Base-by-base conservation (phyloP, 2,888 invertebrate species). In the Sturmia bella region DNA sequence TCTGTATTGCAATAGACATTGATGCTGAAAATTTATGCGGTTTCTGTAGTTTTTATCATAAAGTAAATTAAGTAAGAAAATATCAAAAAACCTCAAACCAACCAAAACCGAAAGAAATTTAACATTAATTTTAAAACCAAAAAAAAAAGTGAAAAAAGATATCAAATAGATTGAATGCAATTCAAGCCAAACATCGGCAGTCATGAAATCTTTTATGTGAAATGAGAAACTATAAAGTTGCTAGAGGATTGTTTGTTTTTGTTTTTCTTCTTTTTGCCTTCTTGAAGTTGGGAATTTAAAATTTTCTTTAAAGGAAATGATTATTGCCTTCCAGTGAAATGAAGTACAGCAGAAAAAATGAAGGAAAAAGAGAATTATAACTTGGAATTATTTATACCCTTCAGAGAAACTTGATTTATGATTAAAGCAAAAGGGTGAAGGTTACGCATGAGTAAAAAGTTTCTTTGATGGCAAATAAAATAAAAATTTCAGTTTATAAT, bases 1-100 rank as follows among this genome's bases (percentile, higher is more conserved):
- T 61, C 43, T 73, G 56, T 41, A 54, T 66, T 41, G 27, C 54
- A 48, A 73, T 27, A 50, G 32, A 76, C 72, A 56, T 81, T 76
- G 73, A 74, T 82, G 78, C 61, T 64, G 73, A 48, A 73, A 82
- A 82, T 77, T 59, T 78, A 78, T 78, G 82, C 82, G 78, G 82
- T 82, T 78, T 61, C 54, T 52, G 76, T 63, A 52, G 74, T 69
- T 77, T 77, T 77, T 74, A 73, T 64, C 57, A 72, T 61, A 69
- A 77, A 78, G 43, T 63, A 77, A 77, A 61, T 80, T 76, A 43
- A 73, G 48, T 48, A 81, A 68, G 54, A 56, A 79, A 63, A 48
- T 45, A 69, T 64, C 13, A 64, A 39, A 70, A 43, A 59, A 63
- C 15, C 48, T 17, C 57, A 56, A 78, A 59, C 63, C 57, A 64